These are phyloP conservation scores for Petrocephalus microphthalmus DNA, from an alignment of 2,113 vertebrate genomes.

Conservation along the genomic window DNA sequence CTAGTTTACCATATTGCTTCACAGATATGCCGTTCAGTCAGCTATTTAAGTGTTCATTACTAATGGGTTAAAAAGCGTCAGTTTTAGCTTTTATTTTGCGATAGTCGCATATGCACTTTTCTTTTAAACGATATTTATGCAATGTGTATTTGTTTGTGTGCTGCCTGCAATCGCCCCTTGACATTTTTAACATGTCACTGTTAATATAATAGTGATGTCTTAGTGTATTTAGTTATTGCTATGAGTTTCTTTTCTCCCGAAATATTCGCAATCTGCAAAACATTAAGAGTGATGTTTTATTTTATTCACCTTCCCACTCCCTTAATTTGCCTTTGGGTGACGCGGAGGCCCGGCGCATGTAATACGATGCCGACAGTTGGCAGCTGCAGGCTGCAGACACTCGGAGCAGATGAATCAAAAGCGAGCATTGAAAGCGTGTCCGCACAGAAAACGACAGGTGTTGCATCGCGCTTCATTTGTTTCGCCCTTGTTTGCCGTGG, in stretches of 20 bases:
- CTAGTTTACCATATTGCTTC: not conserved
- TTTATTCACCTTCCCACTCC: not conserved
- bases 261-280: not conserved
- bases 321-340: not conserved
- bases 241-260: not conserved
- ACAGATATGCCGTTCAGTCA: not conserved
- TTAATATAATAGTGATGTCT: not conserved
- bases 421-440: constrained; percentile 64
- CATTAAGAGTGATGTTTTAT: not conserved
- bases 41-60: not conserved
- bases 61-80: not conserved
- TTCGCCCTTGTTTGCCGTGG: constrained; percentile 53
- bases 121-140: not conserved
- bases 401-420: constrained; percentile 58
- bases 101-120: not conserved
- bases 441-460: constrained; percentile 79
- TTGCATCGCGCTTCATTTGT: constrained; percentile 69
- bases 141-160: not conserved
- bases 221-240: not conserved
- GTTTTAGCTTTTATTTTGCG: not conserved
- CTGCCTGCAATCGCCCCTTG: not conserved
- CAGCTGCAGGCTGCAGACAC: constrained; percentile 75
- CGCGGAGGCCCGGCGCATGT: constrained; percentile 59
- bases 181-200: not conserved
- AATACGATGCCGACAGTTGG: constrained; percentile 86